Conservation (phyloP, 2,888 invertebrate species). For the Hyalella azteca region DNA sequence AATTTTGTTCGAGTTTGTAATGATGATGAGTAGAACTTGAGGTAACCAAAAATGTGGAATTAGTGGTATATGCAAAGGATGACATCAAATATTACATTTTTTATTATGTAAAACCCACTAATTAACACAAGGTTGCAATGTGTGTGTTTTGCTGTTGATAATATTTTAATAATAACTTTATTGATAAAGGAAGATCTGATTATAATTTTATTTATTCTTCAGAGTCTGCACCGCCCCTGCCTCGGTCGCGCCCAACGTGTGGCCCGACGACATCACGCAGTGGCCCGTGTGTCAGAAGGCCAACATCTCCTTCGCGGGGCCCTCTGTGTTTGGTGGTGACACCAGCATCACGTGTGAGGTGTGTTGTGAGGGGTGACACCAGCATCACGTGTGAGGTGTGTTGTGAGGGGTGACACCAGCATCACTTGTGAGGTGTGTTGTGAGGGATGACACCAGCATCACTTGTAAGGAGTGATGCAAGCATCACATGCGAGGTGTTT, state of each 20-base stretch:
- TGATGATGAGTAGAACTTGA: too few species aligned
- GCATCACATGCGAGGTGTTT: too few species aligned
- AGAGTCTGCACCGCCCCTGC: conserved; percentile 93
- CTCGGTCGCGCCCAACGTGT: conserved; percentile 90
- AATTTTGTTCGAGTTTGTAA: too few species aligned
- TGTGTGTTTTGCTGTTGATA: too few species aligned
- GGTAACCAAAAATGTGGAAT: too few species aligned
- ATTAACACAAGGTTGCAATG: too few species aligned
- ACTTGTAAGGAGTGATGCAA: too few species aligned
- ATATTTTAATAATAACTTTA: not conserved
- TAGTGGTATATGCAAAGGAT: too few species aligned
- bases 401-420: conserved; percentile 23
- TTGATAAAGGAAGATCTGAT: not conserved
- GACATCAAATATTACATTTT: too few species aligned
- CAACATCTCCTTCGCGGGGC: not conserved
- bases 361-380: not conserved
- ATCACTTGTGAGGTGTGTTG: conserved; percentile 14
- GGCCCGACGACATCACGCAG: conserved; percentile 97
- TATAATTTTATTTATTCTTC: conserved; percentile 48
- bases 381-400: not conserved
- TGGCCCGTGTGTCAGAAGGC: conserved; percentile 87
- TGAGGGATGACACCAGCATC: too few species aligned
- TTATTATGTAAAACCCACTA: too few species aligned
- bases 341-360: conserved; percentile 31
- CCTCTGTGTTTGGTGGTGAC: not conserved